These are phyloP conservation scores for Manduca sexta DNA, from an alignment of 1,140 invertebrate genomes.

Conservation along the genomic window DNA sequence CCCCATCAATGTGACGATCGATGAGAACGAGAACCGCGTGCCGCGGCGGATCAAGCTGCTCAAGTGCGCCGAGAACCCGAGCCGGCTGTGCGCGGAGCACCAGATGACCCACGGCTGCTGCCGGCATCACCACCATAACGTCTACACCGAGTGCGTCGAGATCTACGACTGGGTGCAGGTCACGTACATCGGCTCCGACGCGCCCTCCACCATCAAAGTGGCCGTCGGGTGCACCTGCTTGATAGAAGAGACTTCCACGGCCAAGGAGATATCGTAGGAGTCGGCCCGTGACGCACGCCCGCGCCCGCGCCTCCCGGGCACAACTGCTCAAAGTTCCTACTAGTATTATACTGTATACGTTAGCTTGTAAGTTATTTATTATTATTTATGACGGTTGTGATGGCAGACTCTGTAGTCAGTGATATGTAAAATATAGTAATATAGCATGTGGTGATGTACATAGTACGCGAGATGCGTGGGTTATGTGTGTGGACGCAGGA, in stretches of 20 bases:
- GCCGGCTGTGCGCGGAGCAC: constrained; percentile 32
- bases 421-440: neutral
- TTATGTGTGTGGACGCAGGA: too few relatives aligned
- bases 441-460: neutral
- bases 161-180: constrained; percentile 48
- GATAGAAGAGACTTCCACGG: constrained; percentile 25
- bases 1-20: constrained; percentile 39
- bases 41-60: constrained; percentile 53
- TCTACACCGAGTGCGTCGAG: constrained; percentile 46
- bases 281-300: constrained; percentile 7
- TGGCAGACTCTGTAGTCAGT: neutral
- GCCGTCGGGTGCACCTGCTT: constrained; percentile 55
- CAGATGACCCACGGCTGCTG: constrained; percentile 42
- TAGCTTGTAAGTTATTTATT: constrained; percentile 13
- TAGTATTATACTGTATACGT: neutral
- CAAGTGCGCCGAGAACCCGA: constrained; percentile 33
- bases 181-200: constrained; percentile 24
- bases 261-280: constrained; percentile 8
- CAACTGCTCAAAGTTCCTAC: constrained; percentile 12
- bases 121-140: constrained; percentile 25
- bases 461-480: neutral
- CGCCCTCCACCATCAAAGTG: constrained; percentile 25
- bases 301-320: neutral
- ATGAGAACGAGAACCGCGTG: constrained; percentile 35
- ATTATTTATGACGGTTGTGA: constrained; percentile 12